These are phyloP conservation scores for Tarsius wallacei DNA, from an alignment of 2,797 vertebrate species.

Conservation along the genomic window DNA sequence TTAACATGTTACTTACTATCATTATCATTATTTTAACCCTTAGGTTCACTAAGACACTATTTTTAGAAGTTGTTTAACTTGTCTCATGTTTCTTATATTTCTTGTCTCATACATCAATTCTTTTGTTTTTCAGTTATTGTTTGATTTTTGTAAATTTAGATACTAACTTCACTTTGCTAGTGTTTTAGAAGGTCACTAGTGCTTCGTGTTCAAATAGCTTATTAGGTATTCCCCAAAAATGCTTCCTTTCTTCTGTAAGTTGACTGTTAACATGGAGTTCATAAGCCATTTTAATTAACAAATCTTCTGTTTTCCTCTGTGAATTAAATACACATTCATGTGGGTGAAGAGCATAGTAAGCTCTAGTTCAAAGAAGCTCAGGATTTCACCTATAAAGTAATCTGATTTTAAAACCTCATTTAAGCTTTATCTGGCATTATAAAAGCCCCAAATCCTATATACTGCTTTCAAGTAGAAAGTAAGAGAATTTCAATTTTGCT, in stretches of 20 bases:
- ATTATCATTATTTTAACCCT: neutral
- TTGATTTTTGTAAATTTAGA: slow-evolving; percentile 71
- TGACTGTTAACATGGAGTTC: slow-evolving; percentile 72
- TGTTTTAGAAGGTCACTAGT: slow-evolving; percentile 31
- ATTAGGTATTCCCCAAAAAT: slow-evolving; percentile 60
- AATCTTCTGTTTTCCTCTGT: slow-evolving; percentile 70
- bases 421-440: slow-evolving; percentile 76
- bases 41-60: neutral
- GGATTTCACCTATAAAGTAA: slow-evolving; percentile 72
- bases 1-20: neutral
- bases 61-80: slow-evolving; percentile 8
- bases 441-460: slow-evolving; percentile 75
- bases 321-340: slow-evolving; percentile 73
- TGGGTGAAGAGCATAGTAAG: neutral
- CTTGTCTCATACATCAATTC: neutral
- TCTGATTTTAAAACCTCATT: slow-evolving; percentile 69
- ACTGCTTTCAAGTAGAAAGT: slow-evolving; percentile 71
- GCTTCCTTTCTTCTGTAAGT: slow-evolving; percentile 65
- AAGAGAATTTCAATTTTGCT: slow-evolving; percentile 76
- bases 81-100: slow-evolving; percentile 5
- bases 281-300: slow-evolving; percentile 78
- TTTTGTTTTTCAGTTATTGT: slow-evolving; percentile 20
- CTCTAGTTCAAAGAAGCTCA: slow-evolving; percentile 72
- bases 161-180: neutral
- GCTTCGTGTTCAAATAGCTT: slow-evolving; percentile 42